These are phyloP conservation scores for Bovichtus diacanthus DNA, from an alignment of 2,797 vertebrate species.

Conservation along the genomic window DNA sequence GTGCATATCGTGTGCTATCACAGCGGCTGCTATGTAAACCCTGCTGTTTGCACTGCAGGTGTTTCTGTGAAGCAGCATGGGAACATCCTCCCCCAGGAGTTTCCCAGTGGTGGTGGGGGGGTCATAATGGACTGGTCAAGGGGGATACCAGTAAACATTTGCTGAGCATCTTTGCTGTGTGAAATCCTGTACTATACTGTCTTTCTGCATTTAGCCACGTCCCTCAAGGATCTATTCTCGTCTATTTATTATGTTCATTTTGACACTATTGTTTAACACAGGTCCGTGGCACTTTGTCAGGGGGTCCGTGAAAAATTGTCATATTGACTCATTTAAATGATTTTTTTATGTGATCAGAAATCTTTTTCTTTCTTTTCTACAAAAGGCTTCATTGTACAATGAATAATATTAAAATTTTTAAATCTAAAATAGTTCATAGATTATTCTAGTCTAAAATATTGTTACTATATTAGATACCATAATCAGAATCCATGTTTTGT, in stretches of 20 bases:
- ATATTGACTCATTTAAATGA: too few relatives aligned
- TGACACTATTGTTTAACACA: not conserved
- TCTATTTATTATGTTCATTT: not conserved
- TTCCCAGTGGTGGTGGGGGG: constrained; percentile 68
- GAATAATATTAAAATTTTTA: too few relatives aligned
- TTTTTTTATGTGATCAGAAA: too few relatives aligned
- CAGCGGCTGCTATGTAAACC: constrained; percentile 63
- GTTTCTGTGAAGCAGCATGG: constrained; percentile 75
- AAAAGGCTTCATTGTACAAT: too few relatives aligned
- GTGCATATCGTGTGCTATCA: constrained; percentile 71
- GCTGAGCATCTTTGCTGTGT: constrained; percentile 23
- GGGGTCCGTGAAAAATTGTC: too few relatives aligned
- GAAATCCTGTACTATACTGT: too few relatives aligned
- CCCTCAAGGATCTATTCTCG: not conserved
- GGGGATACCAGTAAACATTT: constrained; percentile 27
- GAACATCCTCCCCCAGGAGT: constrained; percentile 78
- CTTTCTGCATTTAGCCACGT: constrained; percentile 1
- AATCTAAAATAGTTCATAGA: too few relatives aligned
- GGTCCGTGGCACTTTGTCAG: too few relatives aligned
- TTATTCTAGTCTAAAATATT: too few relatives aligned
- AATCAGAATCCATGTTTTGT: too few relatives aligned
- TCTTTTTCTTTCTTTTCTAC: too few relatives aligned
- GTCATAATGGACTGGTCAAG: constrained; percentile 14
- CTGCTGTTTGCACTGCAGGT: constrained; percentile 77
- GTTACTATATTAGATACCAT: too few relatives aligned